These are phyloP conservation scores for Dinothrombium tinctorium DNA, from an alignment of 1,140 invertebrate species.

Conservation along the genomic window DNA sequence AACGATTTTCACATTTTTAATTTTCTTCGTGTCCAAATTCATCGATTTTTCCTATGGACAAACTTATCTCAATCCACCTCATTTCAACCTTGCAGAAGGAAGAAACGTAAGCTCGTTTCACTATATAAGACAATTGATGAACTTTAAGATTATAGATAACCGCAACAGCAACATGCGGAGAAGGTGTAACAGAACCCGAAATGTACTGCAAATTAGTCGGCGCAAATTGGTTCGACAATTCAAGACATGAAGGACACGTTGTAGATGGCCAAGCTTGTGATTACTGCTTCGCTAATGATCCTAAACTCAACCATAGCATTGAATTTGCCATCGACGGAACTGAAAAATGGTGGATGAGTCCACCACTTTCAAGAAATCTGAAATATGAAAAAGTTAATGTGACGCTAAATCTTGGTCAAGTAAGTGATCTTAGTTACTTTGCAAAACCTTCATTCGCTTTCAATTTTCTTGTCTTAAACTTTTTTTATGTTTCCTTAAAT, in stretches of 20 bases:
- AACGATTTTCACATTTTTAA: no score
- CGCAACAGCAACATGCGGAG: slow-evolving; percentile 68
- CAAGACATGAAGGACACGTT: slow-evolving; percentile 29
- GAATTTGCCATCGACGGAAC: slow-evolving; percentile 80
- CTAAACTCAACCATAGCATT: slow-evolving; percentile 55
- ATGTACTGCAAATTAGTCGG: slow-evolving; percentile 83
- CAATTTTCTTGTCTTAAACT: no score
- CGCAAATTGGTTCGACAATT: slow-evolving; percentile 43
- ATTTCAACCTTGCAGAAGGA: slow-evolving; percentile 79
- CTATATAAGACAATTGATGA: no score
- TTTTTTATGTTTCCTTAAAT: no score
- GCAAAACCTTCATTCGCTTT: no score
- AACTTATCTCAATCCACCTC: slow-evolving; percentile 64
- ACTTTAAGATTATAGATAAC: no score
- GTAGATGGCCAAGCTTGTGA: slow-evolving; percentile 57
- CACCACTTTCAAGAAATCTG: slow-evolving; percentile 83
- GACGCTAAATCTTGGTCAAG: slow-evolving; percentile 90
- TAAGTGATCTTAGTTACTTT: no score
- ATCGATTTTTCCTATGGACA: no score
- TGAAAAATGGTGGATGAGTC: slow-evolving; percentile 90
- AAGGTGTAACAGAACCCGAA: slow-evolving; percentile 51
- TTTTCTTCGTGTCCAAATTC: no score
- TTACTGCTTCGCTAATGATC: slow-evolving; percentile 49
- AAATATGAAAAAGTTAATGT: slow-evolving; percentile 92
- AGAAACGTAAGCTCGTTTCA: slow-evolving; percentile 33